phyloP scores from a whole-genome alignment of 1,140 invertebrate genomes.

The Drusus annulatus region DNA sequence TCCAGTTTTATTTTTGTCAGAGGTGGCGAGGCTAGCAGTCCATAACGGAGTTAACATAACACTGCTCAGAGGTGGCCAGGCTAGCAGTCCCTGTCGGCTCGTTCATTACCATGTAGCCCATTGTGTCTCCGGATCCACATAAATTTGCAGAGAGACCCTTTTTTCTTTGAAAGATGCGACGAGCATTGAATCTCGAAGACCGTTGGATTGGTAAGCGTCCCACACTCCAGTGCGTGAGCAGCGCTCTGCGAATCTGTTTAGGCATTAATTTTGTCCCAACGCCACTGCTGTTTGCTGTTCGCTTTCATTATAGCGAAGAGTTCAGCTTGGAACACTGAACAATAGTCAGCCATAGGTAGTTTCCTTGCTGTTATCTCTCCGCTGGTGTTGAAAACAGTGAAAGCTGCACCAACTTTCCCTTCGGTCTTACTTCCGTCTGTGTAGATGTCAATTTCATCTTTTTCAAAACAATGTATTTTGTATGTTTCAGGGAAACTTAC shows the following conservation, averaged over 20 bases:
- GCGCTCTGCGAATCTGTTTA: neutral
- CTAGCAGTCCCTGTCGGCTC: too few relatives aligned
- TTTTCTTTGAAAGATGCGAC: too few relatives aligned
- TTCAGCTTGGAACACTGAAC: conserved; percentile 1
- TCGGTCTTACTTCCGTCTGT: conserved; percentile 5
- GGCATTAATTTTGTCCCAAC: neutral
- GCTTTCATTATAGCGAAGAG: conserved; percentile 8
- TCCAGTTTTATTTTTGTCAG: too few relatives aligned
- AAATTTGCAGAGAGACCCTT: too few relatives aligned
- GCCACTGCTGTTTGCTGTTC: neutral
- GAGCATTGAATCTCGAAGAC: neutral
- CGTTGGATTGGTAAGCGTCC: neutral
- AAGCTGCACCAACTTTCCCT: conserved; percentile 15
- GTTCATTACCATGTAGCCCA: too few relatives aligned
- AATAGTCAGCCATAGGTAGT: conserved; percentile 8
- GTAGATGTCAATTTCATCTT: too few relatives aligned
- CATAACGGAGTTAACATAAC: too few relatives aligned
- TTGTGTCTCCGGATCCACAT: too few relatives aligned
- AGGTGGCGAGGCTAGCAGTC: too few relatives aligned
- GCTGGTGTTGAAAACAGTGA: neutral
- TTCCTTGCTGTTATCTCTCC: neutral
- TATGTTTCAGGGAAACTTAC: too few relatives aligned
- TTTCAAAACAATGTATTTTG: too few relatives aligned
- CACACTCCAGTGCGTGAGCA: neutral
- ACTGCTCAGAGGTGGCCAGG: too few relatives aligned